phyloP scores from a whole-genome alignment of 2,797 vertebrate genomes.

The Otus scops region DNA sequence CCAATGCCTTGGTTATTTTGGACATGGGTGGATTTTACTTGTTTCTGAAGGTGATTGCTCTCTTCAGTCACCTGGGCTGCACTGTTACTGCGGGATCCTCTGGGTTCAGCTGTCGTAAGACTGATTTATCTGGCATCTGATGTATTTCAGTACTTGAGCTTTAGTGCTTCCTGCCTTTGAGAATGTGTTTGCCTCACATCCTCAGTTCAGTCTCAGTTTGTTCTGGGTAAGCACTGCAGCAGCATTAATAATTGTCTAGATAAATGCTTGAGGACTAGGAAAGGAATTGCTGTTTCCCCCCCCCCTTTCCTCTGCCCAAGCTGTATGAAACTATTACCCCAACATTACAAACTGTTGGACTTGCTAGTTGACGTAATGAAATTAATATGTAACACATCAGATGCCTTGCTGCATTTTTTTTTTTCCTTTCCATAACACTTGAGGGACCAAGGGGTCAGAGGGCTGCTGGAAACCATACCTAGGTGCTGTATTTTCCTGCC shows the following conservation, averaged over 20 bases:
- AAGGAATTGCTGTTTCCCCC: too few species aligned
- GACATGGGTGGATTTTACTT: rapidly evolving
- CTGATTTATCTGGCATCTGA: neutral
- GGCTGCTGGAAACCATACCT: neutral
- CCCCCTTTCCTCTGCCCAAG: neutral
- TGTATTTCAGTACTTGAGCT: neutral
- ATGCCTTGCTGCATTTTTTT: neutral
- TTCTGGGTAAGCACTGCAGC: neutral
- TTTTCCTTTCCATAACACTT: neutral
- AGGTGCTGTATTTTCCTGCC: neutral
- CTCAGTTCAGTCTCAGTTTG: neutral
- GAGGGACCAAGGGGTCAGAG: neutral
- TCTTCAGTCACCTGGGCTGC: rapidly evolving
- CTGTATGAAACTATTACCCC: neutral
- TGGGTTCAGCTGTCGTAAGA: neutral
- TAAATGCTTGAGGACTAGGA: neutral
- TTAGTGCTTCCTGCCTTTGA: neutral
- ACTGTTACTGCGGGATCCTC: neutral
- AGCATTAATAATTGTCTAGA: neutral
- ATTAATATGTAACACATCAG: neutral
- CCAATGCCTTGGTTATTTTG: neutral
- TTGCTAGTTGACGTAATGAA: neutral
- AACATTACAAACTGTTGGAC: neutral
- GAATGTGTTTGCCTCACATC: neutral
- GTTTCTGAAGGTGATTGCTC: neutral